Evolutionary conservation across 2,888 invertebrate species (phyloP).

Genomic region (Maniola hyperantus): DNA sequence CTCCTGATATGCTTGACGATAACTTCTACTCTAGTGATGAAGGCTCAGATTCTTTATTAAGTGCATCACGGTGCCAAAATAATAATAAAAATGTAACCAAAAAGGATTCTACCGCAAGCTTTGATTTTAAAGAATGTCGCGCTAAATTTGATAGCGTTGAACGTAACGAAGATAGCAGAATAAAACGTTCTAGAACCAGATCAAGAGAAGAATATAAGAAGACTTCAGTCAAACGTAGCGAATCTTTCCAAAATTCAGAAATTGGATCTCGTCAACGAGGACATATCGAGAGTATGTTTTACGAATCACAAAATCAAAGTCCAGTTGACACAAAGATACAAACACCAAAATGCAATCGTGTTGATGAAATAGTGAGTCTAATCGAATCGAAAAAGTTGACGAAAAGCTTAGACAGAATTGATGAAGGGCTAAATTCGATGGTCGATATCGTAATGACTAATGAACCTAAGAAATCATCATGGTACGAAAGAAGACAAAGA

Average conservation of each 20-base stretch:
- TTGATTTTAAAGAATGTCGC: constrained; percentile 79
- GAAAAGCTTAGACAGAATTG: constrained; percentile 90
- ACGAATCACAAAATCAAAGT: constrained; percentile 68
- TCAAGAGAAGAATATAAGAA: constrained; percentile 68
- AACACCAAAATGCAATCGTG: constrained; percentile 67
- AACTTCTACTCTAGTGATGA: constrained; percentile 84
- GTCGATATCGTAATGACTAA: constrained; percentile 87
- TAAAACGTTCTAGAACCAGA: constrained; percentile 64
- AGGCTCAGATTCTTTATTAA: constrained; percentile 87
- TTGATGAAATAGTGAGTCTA: constrained; percentile 78
- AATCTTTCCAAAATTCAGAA: constrained; percentile 76
- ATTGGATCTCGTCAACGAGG: constrained; percentile 74
- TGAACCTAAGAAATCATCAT: constrained; percentile 72
- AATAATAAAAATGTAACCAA: constrained; percentile 55
- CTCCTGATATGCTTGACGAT: constrained; percentile 81
- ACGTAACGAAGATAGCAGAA: constrained; percentile 65
- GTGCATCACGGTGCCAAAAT: constrained; percentile 81
- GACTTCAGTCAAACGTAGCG: constrained; percentile 71
- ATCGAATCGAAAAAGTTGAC: constrained; percentile 85
- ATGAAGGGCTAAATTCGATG: constrained; percentile 87
- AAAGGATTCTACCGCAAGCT: constrained; percentile 63
- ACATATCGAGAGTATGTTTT: constrained; percentile 84
- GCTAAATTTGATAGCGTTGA: constrained; percentile 83
- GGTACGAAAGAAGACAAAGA: constrained; percentile 71
- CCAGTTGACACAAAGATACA: constrained; percentile 44